These are phyloP conservation scores for Cryptoblepharus egeriae DNA, from an alignment of 2,797 vertebrate genomes.

Conservation along the genomic window DNA sequence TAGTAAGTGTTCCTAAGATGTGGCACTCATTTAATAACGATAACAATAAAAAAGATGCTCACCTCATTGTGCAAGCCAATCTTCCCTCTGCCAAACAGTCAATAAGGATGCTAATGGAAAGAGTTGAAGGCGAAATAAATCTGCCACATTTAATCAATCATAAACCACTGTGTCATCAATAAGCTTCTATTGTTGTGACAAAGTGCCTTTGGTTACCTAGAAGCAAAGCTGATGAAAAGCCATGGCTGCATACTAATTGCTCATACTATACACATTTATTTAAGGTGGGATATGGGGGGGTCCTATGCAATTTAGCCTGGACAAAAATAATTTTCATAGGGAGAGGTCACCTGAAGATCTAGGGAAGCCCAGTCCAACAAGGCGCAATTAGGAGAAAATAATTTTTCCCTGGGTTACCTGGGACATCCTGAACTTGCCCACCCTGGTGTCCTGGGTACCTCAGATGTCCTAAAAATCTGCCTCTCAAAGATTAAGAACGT, in stretches of 20 bases:
- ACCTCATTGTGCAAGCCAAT: conserved; percentile 59
- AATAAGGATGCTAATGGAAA: conserved; percentile 80
- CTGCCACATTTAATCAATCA: conserved; percentile 83
- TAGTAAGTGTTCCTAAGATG: neutral
- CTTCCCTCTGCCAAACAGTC: conserved; percentile 77
- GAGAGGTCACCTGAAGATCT: neutral
- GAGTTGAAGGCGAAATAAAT: conserved; percentile 81
- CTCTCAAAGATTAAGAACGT: neutral
- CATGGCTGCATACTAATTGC: conserved; percentile 31
- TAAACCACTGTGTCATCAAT: conserved; percentile 67
- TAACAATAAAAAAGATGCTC: conserved; percentile 25
- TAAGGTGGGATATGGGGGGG: neutral
- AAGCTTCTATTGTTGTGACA: conserved; percentile 57
- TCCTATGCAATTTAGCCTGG: conserved; percentile 8
- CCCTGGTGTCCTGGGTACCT: too few species aligned
- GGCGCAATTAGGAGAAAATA: neutral
- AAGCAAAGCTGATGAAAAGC: conserved; percentile 53
- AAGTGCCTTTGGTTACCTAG: conserved; percentile 51
- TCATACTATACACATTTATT: neutral
- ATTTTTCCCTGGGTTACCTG: too few species aligned
- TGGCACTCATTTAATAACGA: neutral
- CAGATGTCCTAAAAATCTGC: neutral
- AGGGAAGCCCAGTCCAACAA: too few species aligned
- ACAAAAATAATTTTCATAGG: neutral
- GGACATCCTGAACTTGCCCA: neutral